A percentile compares a stretch with the other conserved stretches of the same genome.
Conservation (phyloP, 2,113 vertebrate genomes). For the Condylura cristata region DNA sequence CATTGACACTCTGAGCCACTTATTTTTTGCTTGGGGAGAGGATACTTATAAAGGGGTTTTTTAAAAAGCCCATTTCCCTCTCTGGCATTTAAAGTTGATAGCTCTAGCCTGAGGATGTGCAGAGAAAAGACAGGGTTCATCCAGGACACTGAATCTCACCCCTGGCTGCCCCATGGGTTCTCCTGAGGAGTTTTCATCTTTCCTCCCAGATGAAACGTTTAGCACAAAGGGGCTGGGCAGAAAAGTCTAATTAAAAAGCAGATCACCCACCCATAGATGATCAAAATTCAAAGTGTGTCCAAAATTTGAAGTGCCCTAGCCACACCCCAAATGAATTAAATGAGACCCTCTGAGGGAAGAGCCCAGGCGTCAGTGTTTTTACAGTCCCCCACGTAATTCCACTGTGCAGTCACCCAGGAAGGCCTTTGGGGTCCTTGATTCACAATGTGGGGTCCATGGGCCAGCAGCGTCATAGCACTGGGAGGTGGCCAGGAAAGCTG, state of each 20-base stretch:
- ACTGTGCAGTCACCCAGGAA: background rate
- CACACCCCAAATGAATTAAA: background rate
- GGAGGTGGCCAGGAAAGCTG: background rate
- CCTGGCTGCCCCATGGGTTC: background rate
- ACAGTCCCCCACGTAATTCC: background rate
- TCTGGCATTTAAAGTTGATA: background rate
- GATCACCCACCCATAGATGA: slow-evolving; percentile 25
- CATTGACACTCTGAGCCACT: background rate
- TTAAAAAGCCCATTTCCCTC: background rate
- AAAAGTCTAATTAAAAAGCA: background rate
- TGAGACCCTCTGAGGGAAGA: background rate
- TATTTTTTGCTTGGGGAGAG: background rate
- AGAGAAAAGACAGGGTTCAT: background rate
- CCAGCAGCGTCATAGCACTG: background rate
- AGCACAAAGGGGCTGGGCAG: background rate
- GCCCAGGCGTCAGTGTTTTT: background rate
- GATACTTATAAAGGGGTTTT: background rate
- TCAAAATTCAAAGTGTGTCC: slow-evolving; percentile 34
- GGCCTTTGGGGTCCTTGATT: background rate
- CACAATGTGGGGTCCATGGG: accelerated
- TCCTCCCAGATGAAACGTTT: slow-evolving; percentile 47
- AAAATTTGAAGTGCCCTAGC: background rate
- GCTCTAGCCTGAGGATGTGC: background rate
- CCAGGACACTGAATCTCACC: too few relatives aligned
- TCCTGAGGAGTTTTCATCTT: background rate